Evolutionary conservation across 2,888 invertebrate genomes (phyloP).

Genomic region (Pimpla rufipes): DNA sequence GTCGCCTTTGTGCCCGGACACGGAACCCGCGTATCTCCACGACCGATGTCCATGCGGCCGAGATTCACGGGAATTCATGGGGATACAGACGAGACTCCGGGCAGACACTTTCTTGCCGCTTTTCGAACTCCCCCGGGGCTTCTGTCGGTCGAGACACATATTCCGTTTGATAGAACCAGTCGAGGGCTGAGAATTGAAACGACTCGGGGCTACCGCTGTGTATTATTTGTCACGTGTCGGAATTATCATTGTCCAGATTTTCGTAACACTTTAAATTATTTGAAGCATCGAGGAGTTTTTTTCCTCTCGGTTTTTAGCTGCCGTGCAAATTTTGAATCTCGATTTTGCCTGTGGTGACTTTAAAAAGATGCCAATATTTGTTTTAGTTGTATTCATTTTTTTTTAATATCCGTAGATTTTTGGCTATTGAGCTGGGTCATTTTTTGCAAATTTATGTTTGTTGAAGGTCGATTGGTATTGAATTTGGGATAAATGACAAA

Average conservation of each 20-base stretch:
- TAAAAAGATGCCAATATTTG: too few relatives aligned
- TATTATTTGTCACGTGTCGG: not conserved
- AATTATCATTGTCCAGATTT: not conserved
- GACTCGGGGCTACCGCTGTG: not conserved
- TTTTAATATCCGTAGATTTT: too few relatives aligned
- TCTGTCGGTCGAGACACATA: slow-evolving; percentile 51
- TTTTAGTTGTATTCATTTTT: too few relatives aligned
- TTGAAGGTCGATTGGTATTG: too few relatives aligned
- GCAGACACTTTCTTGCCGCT: slow-evolving; percentile 63
- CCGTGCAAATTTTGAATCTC: too few relatives aligned
- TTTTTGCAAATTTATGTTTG: too few relatives aligned
- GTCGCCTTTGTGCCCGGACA: slow-evolving; percentile 13
- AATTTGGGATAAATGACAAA: too few relatives aligned
- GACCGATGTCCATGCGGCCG: slow-evolving; percentile 45
- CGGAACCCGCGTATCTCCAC: slow-evolving; percentile 50
- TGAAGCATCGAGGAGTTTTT: too few relatives aligned
- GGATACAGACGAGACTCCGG: slow-evolving; percentile 59
- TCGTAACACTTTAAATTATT: too few relatives aligned
- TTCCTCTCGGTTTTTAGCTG: too few relatives aligned
- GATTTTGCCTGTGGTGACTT: too few relatives aligned
- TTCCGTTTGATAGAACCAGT: slow-evolving; percentile 26
- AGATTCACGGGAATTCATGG: slow-evolving; percentile 65
- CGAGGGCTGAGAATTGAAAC: slow-evolving; percentile 5
- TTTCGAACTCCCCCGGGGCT: slow-evolving; percentile 40
- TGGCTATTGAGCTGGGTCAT: too few relatives aligned